Evolutionary conservation across 2,888 invertebrate species (phyloP), one percentile per base, ranked within the genome.

Genomic region (Meta bourneti): DNA sequence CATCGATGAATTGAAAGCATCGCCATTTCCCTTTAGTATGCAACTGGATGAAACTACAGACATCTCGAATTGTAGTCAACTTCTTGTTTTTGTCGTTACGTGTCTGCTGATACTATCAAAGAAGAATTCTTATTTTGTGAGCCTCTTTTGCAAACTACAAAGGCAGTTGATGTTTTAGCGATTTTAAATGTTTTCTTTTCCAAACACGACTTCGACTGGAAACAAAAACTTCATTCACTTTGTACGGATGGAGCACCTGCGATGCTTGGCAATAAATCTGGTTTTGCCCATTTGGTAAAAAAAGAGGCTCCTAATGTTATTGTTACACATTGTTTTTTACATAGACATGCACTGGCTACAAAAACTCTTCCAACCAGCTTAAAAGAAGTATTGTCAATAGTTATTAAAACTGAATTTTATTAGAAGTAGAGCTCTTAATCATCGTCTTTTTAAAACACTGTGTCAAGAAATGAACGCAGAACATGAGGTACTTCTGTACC

Each of bases 11-110:
- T 80, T 86, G 77, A 78, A 77, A 86, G 78, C 85, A 77, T 86
- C 78, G 77, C 78, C 77, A 82, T 92, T 84, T 61, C 72, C 81
- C 89, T 92, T 86, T 74, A 88, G 88, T 88, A 88, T 80, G 88
- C 88, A 81, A 84, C 49, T 85, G 52, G 81, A 95, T 95, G 87
- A 95, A 95, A 61, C 95, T 95, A 93, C 96, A 95, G 75, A 81
- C 72, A 81, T 81, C 75, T 81, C 52, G 51, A 78, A 86, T 86
- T 72, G 70, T 86, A 69, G 72, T 78, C 77, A 86, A 74, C 86
- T 88, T 34, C 34, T 34, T 34, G 34, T 34, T 34, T 34, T 34
- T 34, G 34, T 34, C n/a, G n/a, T 34, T 34, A 34, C 34, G 34
- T 34, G 34, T 34, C 34, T 34, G 34, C 49, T 77, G 77, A 77